These are phyloP conservation scores for Drosophila paulistorum DNA, from an alignment of 1,140 invertebrate genomes.

Conservation along the genomic window DNA sequence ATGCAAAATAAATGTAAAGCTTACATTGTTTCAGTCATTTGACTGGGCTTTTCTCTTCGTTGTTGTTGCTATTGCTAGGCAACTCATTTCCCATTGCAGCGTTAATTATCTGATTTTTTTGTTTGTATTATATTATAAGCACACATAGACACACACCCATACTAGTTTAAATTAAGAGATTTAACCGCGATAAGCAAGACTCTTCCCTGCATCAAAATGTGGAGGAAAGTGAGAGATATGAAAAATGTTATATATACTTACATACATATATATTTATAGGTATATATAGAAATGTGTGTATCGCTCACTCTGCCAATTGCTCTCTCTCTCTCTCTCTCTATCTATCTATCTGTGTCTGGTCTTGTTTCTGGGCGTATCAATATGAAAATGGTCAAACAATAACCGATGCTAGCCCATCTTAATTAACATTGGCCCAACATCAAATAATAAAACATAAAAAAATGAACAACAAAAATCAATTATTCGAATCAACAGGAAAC, in stretches of 20 bases:
- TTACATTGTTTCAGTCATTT: constrained; percentile 14
- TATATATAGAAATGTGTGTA: background rate
- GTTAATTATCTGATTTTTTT: constrained; percentile 49
- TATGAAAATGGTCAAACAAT: constrained; percentile 42
- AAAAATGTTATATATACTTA: background rate
- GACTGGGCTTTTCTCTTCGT: constrained; percentile 8
- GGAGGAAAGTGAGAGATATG: background rate
- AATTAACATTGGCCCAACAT: constrained; percentile 23
- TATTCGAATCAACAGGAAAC: background rate
- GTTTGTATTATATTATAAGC: constrained; percentile 18
- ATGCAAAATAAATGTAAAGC: constrained; percentile 44
- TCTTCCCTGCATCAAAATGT: background rate
- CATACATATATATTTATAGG: no score
- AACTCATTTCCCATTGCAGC: constrained; percentile 31
- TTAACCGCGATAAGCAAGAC: background rate
- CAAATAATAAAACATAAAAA: constrained; percentile 4
- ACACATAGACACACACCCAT: background rate
- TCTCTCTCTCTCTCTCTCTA: no score
- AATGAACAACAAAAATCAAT: constrained; percentile 10
- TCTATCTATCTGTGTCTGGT: no score
- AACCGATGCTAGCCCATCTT: constrained; percentile 17
- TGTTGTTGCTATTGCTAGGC: constrained; percentile 14
- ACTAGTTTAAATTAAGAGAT: background rate
- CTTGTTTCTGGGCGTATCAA: constrained; percentile 21
- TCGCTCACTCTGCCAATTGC: background rate